A percentile compares a stretch with the other conserved stretches of the same genome.
Evolutionary conservation across 2,113 vertebrate genomes (phyloP).

Genomic region (Tragelaphus strepsiceros): DNA sequence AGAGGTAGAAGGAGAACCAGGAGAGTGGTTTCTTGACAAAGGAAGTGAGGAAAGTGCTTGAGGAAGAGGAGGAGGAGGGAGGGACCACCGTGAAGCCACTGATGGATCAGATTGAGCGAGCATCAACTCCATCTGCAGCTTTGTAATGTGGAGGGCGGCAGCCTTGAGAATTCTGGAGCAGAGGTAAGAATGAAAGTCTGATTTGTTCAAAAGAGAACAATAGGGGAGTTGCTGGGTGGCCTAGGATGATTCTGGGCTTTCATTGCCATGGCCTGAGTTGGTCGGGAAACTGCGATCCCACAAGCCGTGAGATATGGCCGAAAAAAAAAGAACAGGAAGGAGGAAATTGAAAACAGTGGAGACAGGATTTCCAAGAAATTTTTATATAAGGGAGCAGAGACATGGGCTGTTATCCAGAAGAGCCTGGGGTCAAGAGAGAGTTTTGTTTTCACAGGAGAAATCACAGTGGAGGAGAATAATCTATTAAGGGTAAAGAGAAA

Average conservation of each 20-base stretch:
- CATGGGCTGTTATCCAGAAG: neutral
- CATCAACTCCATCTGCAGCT: neutral
- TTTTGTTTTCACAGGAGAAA: neutral
- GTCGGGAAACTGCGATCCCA: neutral
- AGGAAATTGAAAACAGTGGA: neutral
- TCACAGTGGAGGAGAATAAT: neutral
- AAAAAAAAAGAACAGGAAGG: neutral
- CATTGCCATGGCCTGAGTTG: neutral
- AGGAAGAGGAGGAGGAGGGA: neutral
- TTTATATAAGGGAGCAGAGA: neutral
- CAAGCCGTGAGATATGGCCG: neutral
- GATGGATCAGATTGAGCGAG: fast-evolving
- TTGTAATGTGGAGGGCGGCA: neutral
- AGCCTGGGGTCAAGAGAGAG: neutral
- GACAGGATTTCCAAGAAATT: neutral
- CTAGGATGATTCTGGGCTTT: neutral
- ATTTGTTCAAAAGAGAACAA: neutral
- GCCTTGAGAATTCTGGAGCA: neutral
- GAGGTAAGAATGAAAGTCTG: neutral
- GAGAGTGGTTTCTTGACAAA: neutral
- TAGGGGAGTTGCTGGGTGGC: neutral
- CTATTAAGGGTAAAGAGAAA: neutral
- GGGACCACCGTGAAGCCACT: fast-evolving
- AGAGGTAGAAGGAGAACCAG: neutral
- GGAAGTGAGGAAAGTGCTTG: fast-evolving